A percentile compares a stretch with the other conserved stretches of the same genome.
phyloP scores from a whole-genome alignment of 2,797 vertebrate species.

The Melanogrammus aeglefinus region DNA sequence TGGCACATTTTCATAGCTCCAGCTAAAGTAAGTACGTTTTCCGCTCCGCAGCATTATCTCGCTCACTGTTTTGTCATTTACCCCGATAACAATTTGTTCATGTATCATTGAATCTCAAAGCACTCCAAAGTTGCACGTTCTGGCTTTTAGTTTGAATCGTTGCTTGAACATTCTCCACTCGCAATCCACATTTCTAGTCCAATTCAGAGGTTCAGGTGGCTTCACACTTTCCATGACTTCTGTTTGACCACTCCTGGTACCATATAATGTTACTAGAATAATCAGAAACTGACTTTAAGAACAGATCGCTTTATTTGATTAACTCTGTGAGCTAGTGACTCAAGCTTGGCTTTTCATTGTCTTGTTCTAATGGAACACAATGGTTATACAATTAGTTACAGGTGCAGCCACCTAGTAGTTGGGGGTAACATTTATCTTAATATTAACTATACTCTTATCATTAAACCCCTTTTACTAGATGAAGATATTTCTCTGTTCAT shows the following conservation, averaged over 20 bases:
- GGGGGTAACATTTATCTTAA: background rate
- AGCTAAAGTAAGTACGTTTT: slow-evolving; percentile 28
- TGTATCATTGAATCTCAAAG: no score
- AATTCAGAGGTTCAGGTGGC: background rate
- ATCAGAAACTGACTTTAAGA: no score
- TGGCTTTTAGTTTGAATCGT: slow-evolving; percentile 6
- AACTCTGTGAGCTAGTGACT: no score
- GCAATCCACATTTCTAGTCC: slow-evolving; percentile 27
- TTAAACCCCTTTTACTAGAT: no score
- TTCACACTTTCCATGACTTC: no score
- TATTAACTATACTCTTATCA: no score
- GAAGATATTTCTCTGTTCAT: no score
- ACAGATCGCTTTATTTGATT: no score
- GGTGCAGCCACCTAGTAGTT: slow-evolving; percentile 9
- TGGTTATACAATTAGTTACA: background rate
- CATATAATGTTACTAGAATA: no score
- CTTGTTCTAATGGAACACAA: no score
- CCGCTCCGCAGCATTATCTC: slow-evolving; percentile 22
- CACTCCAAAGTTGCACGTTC: background rate
- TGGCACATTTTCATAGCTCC: slow-evolving; percentile 26
- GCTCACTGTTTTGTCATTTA: slow-evolving; percentile 29
- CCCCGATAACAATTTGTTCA: slow-evolving; percentile 22
- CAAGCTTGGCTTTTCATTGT: no score
- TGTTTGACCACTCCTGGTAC: no score
- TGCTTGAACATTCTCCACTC: slow-evolving; percentile 28